These are phyloP conservation scores for Eurytoma californica DNA, from an alignment of 2,888 invertebrate species.

Conservation along the genomic window DNA sequence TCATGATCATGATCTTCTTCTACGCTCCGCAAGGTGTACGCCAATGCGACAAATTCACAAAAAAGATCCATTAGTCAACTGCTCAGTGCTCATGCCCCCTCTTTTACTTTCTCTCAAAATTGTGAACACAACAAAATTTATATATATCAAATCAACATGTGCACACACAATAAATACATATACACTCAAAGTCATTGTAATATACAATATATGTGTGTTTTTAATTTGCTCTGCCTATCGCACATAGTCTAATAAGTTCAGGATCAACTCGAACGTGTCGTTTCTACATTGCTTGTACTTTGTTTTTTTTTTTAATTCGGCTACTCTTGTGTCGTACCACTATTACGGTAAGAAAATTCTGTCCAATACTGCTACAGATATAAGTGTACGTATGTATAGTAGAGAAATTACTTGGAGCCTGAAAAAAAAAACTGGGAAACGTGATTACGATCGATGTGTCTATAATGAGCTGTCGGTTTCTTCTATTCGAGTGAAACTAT, in stretches of 20 bases:
- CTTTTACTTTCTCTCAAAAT: not conserved
- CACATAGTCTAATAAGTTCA: not conserved
- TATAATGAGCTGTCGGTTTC: too few relatives aligned
- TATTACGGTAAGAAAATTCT: conserved; percentile 31
- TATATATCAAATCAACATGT: conserved; percentile 26
- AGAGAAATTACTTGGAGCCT: conserved; percentile 10
- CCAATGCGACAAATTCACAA: conserved; percentile 48
- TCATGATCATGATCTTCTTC: conserved; percentile 96
- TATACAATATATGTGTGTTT: conserved; percentile 8
- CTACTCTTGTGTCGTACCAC: conserved; percentile 15
- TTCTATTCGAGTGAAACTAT: too few relatives aligned
- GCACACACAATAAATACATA: conserved; percentile 38
- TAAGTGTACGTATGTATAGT: too few relatives aligned
- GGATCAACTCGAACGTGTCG: not conserved
- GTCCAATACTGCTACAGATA: conserved; percentile 56
- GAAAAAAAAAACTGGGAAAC: conserved; percentile 16
- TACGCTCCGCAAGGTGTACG: conserved; percentile 77
- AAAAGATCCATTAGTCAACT: conserved; percentile 49
- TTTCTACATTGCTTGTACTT: conserved; percentile 12
- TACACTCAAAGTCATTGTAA: conserved; percentile 22
- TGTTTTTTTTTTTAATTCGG: not conserved
- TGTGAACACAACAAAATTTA: not conserved
- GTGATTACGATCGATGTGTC: not conserved
- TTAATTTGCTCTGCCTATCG: conserved; percentile 40
- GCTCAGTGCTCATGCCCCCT: not conserved